Conservation (phyloP, 2,113 vertebrate species). For the Paramisgurnus dabryanus region DNA sequence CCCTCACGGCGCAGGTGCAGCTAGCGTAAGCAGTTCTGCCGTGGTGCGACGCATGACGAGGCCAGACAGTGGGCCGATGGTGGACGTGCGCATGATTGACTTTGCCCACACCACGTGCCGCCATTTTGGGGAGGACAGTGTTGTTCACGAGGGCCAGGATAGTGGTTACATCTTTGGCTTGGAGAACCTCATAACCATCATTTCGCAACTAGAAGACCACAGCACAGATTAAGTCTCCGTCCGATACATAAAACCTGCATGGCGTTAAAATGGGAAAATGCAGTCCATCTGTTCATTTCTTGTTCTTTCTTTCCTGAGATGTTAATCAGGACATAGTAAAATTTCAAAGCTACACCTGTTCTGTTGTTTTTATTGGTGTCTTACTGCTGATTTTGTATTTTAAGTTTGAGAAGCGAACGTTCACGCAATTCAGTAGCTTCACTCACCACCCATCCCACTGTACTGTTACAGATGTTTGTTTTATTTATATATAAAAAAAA, state of each 20-base stretch:
- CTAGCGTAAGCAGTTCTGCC: constrained; percentile 28
- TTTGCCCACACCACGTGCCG: constrained; percentile 98
- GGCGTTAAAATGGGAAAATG: constrained; percentile 71
- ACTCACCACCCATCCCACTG: background rate
- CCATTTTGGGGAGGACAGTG: constrained; percentile 93
- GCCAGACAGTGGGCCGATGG: constrained; percentile 72
- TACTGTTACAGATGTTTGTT: constrained; percentile 37
- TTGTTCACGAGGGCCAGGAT: constrained; percentile 96
- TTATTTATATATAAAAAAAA: constrained; percentile 19
- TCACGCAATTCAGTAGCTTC: constrained; percentile 50
- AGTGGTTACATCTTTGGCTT: constrained; percentile 98
- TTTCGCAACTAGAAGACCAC: constrained; percentile 96
- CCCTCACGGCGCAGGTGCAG: constrained; percentile 36
- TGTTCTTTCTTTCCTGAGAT: background rate
- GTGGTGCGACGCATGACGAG: constrained; percentile 37
- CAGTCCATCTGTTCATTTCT: constrained; percentile 55
- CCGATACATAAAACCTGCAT: background rate
- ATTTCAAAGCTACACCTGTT: constrained; percentile 39
- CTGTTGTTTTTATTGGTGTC: constrained; percentile 50
- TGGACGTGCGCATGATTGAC: constrained; percentile 98
- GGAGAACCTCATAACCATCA: constrained; percentile 96
- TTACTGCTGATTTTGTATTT: constrained; percentile 32
- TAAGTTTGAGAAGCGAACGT: constrained; percentile 36
- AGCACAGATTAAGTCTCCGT: constrained; percentile 80
- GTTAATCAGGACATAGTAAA: constrained; percentile 24